Evolutionary conservation across 2,888 invertebrate species (phyloP), one percentile per base, ranked within the genome.

Genomic region (Homarus gammarus): DNA sequence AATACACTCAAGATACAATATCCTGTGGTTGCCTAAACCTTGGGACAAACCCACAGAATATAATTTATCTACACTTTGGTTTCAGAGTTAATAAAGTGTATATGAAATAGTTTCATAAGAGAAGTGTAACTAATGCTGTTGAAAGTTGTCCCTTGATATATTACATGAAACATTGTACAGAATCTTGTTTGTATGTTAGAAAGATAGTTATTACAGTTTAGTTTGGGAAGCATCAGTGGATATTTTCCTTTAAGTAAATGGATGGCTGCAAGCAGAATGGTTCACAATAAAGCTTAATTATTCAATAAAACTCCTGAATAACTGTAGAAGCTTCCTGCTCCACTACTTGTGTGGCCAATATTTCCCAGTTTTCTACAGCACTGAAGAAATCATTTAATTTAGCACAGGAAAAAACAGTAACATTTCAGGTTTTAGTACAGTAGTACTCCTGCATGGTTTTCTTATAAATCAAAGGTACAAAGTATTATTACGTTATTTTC

Each of bases 391-490:
- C 12, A 6, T 27, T n/a, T 64, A 27, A 27, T n/a, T 64, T n/a
- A 18, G 64, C 64, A 64, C 56, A 22, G 5, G 2, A 22, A 0
- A 56, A 56, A 56, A 49, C 49, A 27, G 64, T 27, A 27, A 27
- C 64, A 64, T 27, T 64, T 27, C 64, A 64, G 27, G 64, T 64
- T 64, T 64, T n/a, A n/a, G n/a, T n/a, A 27, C 64, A 64, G 6
- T 64, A 27, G 27, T 64, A 64, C 64, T 31, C 27, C 64, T 27
- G 8, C 64, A 64, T 64, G 64, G 64, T 64, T 64, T 27, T 22
- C 5, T 64, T 64, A 27, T 64, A 64, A 64, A 64, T n/a, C 31
- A 27, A 64, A 64, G 64, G 64, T 64, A 64, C 64, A 64, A 64
- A 64, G 27, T 64, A 64, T 64, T n/a, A 64, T 64, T 56, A 44